Conservation (phyloP, 2,113 vertebrate species). For the Urocolius indicus region DNA sequence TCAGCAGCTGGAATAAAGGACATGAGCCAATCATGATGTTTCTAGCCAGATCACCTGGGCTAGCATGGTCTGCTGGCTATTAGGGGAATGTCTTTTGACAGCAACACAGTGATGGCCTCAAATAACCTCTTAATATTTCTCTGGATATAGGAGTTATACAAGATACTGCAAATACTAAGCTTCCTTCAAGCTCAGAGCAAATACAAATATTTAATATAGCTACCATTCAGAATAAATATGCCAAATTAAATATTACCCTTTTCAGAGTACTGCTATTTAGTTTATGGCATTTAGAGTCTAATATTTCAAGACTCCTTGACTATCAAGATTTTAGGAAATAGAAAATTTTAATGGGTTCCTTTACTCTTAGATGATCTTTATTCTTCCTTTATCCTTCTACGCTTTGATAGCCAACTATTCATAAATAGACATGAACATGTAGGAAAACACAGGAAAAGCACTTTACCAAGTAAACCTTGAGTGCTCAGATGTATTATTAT, state of each 20-base stretch:
- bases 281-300: neutral
- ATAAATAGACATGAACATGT: neutral
- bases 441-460: neutral
- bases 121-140: conserved; percentile 42
- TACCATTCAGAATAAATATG: conserved; percentile 29
- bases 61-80: neutral
- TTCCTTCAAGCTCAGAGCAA: conserved; percentile 28
- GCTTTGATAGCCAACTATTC: neutral
- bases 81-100: conserved; percentile 17
- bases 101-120: conserved; percentile 25
- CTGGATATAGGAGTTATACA: conserved; percentile 46
- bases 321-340: neutral
- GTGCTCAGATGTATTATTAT: neutral
- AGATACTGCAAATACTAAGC: conserved; percentile 28
- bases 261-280: neutral
- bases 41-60: conserved; percentile 40
- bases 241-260: conserved; percentile 38
- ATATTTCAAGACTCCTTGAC: neutral
- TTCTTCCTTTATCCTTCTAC: neutral
- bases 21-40: neutral
- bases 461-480: neutral
- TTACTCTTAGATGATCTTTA: neutral
- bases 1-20: conserved; percentile 16
- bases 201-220: conserved; percentile 27
- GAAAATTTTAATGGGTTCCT: neutral